Conservation (phyloP, 2,888 invertebrate species). For the Diarsia rubi region DNA sequence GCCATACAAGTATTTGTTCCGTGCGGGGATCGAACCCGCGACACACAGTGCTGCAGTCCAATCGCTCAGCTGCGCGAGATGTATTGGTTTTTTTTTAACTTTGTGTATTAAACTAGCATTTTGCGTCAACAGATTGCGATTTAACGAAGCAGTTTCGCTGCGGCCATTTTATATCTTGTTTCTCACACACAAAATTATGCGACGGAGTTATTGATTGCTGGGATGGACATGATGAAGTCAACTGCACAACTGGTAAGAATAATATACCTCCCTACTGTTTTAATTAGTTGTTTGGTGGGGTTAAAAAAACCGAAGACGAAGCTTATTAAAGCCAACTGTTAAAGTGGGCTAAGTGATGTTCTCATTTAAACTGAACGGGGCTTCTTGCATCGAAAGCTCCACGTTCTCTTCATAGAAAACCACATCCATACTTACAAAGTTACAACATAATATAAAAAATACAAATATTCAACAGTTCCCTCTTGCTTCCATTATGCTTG, state of each 20-base stretch:
- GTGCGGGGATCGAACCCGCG: too few species aligned
- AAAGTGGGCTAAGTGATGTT: conserved; percentile 78
- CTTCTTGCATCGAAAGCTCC: conserved; percentile 66
- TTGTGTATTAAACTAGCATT: conserved; percentile 5
- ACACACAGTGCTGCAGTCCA: too few species aligned
- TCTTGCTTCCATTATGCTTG: too few species aligned
- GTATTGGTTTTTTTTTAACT: conserved; percentile 7
- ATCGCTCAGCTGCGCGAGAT: too few species aligned
- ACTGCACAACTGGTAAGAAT: conserved; percentile 92
- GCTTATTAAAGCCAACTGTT: conserved; percentile 68
- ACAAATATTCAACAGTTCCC: too few species aligned
- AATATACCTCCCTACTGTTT: not conserved
- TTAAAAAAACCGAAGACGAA: conserved; percentile 44
- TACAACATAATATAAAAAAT: too few species aligned
- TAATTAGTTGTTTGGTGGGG: too few species aligned
- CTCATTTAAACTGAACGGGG: conserved; percentile 81
- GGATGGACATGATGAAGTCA: conserved; percentile 94
- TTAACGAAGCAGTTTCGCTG: conserved; percentile 93
- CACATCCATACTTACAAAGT: conserved; percentile 1
- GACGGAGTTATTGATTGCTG: conserved; percentile 94
- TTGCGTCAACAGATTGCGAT: conserved; percentile 91
- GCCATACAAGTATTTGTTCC: too few species aligned
- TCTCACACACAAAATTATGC: conserved; percentile 92
- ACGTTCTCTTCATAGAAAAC: conserved; percentile 72
- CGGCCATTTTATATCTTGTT: conserved; percentile 94